Evolutionary conservation across 2,113 vertebrate species (phyloP), one percentile per base, ranked within the genome.

Genomic region (Elgaria multicarinata): DNA sequence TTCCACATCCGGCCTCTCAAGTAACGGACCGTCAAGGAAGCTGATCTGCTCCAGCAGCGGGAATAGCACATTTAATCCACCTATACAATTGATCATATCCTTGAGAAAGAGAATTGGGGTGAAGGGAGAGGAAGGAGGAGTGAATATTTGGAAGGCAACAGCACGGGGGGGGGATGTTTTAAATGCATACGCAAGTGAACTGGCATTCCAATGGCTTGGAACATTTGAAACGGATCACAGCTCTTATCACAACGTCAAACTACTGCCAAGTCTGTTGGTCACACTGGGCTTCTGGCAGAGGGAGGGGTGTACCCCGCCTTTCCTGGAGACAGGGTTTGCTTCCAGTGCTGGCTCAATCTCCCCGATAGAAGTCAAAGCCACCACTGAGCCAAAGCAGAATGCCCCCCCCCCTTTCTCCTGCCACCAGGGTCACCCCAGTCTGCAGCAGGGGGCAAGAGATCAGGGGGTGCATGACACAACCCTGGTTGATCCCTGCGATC

Each of bases 21-120:
- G 94, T 28, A 92, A 69, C 2, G 93, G 96, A 8, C 95, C 96
- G 86, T 97, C 97, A 89, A 98, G 92, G 89, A 97, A 93, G 88
- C 96, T 96, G 93, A 99, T 95, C 97, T 99, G 98, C 94, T 99
- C 98, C 97, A 99, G 94, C 18, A 99, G 66, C 0, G 99, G 99
- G 91, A 99, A 98, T 10, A 99, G 96, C 78, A 98, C 97, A 67
- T 98, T 98, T 64, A 99, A 86, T 42, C 99, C 99, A 78, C 98
- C 99, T 71, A 98, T 97, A 77, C 98, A 99, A 94, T 99, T 99
- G 94, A 99, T 98, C 97, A 98, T 97, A 92, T 99, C 99, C 99
- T 99, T 93, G 69, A 94, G 81, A 86, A 20, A 89, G n/a, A 46
- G 50, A 83, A 75, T 36, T 50, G 53, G 36, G 46, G 31, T 39